Conservation (phyloP, 2,797 vertebrate genomes). For the Okamejei kenojei region DNA sequence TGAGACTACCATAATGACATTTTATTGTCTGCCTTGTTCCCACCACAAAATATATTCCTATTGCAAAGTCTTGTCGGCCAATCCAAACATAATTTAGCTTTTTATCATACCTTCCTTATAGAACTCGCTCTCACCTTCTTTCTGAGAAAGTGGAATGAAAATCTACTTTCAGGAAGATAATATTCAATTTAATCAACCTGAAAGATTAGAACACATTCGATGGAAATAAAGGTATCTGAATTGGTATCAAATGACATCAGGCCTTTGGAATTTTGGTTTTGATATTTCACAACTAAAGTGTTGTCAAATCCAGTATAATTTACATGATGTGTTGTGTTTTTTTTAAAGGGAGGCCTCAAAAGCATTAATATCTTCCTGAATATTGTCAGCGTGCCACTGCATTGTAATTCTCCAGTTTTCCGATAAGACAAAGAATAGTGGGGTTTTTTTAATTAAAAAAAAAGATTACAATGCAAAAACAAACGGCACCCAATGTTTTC, state of each 20-base stretch:
- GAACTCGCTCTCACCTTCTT: not conserved
- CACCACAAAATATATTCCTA: not conserved
- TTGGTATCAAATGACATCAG: not conserved
- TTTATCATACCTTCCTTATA: not conserved
- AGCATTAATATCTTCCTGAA: not conserved
- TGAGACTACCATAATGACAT: not conserved
- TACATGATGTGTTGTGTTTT: not conserved
- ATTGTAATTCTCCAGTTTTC: not conserved
- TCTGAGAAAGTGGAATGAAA: not conserved
- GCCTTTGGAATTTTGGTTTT: not conserved
- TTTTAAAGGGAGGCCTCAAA: not conserved
- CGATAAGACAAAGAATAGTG: not conserved
- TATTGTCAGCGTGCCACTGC: not conserved
- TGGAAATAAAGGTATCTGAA: not conserved
- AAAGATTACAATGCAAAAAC: not conserved
- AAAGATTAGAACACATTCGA: not conserved
- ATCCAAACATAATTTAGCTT: not conserved
- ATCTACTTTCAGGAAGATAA: not conserved
- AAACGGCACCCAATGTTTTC: constrained; percentile 5
- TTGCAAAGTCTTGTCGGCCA: not conserved
- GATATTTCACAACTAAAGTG: not conserved
- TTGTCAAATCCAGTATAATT: not conserved
- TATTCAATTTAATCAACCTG: not conserved
- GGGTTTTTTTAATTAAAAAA: too few relatives aligned
- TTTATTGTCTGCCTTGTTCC: not conserved